Conservation (phyloP, 1,140 invertebrate genomes). For the Drosophila mayri region DNA sequence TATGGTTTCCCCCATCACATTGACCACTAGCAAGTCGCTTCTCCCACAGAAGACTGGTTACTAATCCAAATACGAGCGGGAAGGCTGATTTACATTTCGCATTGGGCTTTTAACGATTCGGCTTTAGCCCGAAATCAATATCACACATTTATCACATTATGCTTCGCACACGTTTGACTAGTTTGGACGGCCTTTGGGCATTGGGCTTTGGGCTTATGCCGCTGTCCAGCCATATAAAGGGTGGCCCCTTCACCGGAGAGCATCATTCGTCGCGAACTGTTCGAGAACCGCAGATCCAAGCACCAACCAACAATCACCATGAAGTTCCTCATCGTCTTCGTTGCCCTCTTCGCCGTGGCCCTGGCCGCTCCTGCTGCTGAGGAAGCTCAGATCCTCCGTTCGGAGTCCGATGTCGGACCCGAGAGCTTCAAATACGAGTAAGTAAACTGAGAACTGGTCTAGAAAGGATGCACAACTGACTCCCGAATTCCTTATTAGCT, state of each 20-base stretch:
- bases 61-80: conserved; percentile 7
- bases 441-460: background rate
- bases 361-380: conserved; percentile 15
- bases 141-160: conserved; percentile 34
- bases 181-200: conserved; percentile 17
- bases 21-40: too few relatives aligned
- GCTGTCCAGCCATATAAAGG: conserved; percentile 29
- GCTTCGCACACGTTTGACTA: conserved; percentile 34
- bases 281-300: conserved; percentile 34
- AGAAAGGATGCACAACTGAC: background rate
- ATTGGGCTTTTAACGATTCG: conserved; percentile 21
- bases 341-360: conserved; percentile 71
- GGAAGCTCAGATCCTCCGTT: background rate
- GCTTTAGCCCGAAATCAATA: conserved; percentile 21
- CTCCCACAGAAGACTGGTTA: background rate
- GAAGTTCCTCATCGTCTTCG: conserved; percentile 72
- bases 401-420: conserved; percentile 34
- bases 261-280: conserved; percentile 39
- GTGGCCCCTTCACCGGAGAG: background rate
- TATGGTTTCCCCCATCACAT: background rate
- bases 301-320: conserved; percentile 40
- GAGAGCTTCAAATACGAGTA: conserved; percentile 53
- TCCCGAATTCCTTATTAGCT: conserved; percentile 16
- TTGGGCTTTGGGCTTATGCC: background rate
- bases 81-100: conserved; percentile 29